Conservation (phyloP, 2,797 vertebrate species). For the Lacerta bilineata region DNA sequence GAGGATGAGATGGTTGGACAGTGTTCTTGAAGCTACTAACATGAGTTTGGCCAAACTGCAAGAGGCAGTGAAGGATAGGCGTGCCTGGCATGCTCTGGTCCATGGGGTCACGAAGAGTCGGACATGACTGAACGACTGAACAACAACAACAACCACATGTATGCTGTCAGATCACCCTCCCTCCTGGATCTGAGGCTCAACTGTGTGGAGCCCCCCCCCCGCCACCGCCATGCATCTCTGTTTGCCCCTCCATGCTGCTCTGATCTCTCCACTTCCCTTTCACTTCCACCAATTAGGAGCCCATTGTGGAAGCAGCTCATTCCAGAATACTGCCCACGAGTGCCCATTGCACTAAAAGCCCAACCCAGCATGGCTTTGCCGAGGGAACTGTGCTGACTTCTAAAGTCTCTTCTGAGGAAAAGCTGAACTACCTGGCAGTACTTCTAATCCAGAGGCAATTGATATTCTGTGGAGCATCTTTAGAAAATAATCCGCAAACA, state of each 20-base stretch:
- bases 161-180: not conserved
- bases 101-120: no score
- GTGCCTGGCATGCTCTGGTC: no score
- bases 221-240: not conserved
- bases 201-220: no score
- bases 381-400: constrained; percentile 26
- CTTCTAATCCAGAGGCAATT: constrained; percentile 76
- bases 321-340: not conserved
- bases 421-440: constrained; percentile 69
- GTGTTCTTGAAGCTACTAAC: no score
- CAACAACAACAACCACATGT: no score
- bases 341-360: constrained; percentile 23
- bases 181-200: not conserved
- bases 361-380: constrained; percentile 23
- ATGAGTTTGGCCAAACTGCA: no score
- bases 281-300: rapidly evolving
- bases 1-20: no score
- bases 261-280: not conserved
- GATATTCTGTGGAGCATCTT: constrained; percentile 80
- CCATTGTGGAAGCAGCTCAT: not conserved
- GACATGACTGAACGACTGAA: no score
- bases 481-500: constrained; percentile 83
- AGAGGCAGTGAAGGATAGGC: no score
- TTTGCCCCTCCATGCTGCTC: not conserved
- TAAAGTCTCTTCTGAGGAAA: constrained; percentile 55